Base-by-base conservation (phyloP, 1,140 invertebrate genomes). In the Sycophila sp. region DNA sequence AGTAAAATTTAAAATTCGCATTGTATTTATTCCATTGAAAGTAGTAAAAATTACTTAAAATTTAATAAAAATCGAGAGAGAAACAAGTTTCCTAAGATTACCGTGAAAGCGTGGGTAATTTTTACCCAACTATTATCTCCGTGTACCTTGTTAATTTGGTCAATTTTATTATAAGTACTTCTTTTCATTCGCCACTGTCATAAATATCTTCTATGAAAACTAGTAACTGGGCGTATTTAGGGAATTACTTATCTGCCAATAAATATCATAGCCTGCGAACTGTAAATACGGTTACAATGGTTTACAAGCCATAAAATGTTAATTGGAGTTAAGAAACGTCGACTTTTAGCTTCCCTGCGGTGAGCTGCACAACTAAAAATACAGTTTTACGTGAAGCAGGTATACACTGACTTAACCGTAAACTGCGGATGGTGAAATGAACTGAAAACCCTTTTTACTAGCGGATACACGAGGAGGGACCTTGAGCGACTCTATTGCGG, bases 381-480 rank as follows among this genome's bases (percentile, higher is more conserved):
- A 51, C 40, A 51, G 38, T 19, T 34, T 56, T 28, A 22, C 45
- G 49, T 59, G 59, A 49, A 58, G 58, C 53, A 68, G 53, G 55
- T 65, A 55, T 67, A 63, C 42, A 42, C 64, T 28, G 22, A 45
- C n/a, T 65, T 51, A 38, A 58, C 53, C 53, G 49, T 56, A 62
- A 59, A 40, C 42, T 69, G 60, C 45, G 32, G 42, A 55, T 47
- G 36, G 59, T 63, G 34, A 63, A 71, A 56, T 30, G 47, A 17
- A 30, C 24, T 17, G 42, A 30, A 72, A 75, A 78, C 74, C 64
- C 73, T 75, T 77, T 76, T 79, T 64, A 77, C 69, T 67, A 17
- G 7, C 24, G 22, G 19, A 13, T 17, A 51, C 22, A 24, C 4
- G 49, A 32, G 34, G 34, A 13, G 42, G 26, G 56, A 45, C 66